Evolutionary conservation across 2,888 invertebrate genomes (phyloP).

Genomic region (Tipula helvola): DNA sequence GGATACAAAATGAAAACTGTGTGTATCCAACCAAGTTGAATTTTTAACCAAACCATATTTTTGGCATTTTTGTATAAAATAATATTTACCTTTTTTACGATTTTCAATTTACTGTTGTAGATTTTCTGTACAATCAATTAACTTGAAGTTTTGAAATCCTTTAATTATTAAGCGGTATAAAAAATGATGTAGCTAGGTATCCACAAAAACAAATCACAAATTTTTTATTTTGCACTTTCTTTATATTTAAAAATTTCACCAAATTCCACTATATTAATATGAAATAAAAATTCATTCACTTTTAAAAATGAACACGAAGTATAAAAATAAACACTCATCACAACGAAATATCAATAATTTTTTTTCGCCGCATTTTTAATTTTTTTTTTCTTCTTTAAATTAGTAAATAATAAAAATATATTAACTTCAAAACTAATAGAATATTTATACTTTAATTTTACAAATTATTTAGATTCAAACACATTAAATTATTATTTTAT

Average conservation of each 20-base stretch:
- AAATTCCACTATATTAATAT: neutral
- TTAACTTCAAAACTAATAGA: neutral
- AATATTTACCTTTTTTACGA: neutral
- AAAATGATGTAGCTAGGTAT: neutral
- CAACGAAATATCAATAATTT: neutral
- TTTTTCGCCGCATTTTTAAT: neutral
- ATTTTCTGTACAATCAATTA: neutral
- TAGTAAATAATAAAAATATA: neutral
- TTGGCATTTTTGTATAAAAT: neutral
- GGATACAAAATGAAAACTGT: neutral
- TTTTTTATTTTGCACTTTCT: neutral
- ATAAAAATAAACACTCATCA: neutral
- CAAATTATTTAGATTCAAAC: neutral
- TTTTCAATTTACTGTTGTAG: too few relatives aligned
- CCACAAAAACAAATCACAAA: neutral
- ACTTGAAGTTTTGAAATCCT: neutral
- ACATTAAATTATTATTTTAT: neutral
- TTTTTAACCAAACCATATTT: neutral
- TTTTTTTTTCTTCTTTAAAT: neutral
- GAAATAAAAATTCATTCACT: neutral
- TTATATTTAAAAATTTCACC: neutral
- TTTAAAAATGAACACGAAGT: neutral
- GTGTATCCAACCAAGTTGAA: neutral
- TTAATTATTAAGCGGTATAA: neutral
- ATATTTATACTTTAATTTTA: neutral